phyloP scores from a whole-genome alignment of 2,888 invertebrate species.

The Antheraea yamamai region DNA sequence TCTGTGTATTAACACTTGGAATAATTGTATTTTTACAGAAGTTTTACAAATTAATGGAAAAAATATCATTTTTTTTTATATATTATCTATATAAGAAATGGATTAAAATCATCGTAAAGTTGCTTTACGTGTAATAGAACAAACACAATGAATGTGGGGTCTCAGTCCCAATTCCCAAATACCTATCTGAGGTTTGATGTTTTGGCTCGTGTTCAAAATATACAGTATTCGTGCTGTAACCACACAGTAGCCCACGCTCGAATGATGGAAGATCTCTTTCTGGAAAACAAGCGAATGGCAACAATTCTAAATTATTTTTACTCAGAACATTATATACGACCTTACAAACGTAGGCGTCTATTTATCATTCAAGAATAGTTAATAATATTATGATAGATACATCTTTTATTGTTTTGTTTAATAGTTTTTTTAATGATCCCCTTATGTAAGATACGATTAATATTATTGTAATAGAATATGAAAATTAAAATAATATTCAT shows the following conservation, averaged over 20 bases:
- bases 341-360: background rate
- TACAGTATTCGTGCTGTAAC: slow-evolving; percentile 50
- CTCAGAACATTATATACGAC: slow-evolving; percentile 3
- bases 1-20: too few relatives aligned
- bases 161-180: slow-evolving; percentile 22
- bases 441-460: background rate
- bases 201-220: slow-evolving; percentile 66
- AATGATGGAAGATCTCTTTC: slow-evolving; percentile 52
- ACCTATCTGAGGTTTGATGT: slow-evolving; percentile 16
- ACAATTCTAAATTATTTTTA: slow-evolving; percentile 19
- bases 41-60: too few relatives aligned
- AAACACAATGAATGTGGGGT: slow-evolving; percentile 8
- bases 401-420: background rate
- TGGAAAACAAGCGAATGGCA: slow-evolving; percentile 36
- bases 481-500: background rate
- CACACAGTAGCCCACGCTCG: slow-evolving; percentile 41
- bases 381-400: background rate
- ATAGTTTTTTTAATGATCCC: background rate
- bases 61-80: too few relatives aligned
- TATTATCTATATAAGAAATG: background rate
- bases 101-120: background rate
- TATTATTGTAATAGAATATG: background rate
- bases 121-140: background rate
- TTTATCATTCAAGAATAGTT: slow-evolving; percentile 3
- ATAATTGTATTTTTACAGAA: too few relatives aligned